Conservation (phyloP, 2,888 invertebrate species). For the Campopleginae sp. region DNA sequence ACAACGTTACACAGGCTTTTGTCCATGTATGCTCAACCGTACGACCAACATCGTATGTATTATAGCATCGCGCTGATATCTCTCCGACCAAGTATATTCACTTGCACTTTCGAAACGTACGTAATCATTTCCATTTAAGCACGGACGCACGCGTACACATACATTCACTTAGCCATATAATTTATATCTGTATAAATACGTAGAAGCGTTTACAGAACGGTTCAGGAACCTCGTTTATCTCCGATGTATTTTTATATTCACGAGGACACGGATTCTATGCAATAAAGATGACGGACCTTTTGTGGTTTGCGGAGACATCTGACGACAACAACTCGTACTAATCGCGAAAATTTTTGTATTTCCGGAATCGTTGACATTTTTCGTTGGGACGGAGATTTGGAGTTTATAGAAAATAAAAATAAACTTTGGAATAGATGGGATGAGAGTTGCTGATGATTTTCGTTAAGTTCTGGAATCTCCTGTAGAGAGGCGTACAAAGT, state of each 20-base stretch:
- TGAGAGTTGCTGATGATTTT: background rate
- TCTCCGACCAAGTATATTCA: conserved; percentile 75
- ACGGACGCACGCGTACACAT: background rate
- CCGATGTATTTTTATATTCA: background rate
- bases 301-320: background rate
- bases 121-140: conserved; percentile 24
- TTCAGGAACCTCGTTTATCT: background rate
- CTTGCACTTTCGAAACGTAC: conserved; percentile 75
- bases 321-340: background rate
- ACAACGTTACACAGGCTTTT: conserved; percentile 38
- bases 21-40: background rate
- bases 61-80: conserved; percentile 37
- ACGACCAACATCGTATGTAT: conserved; percentile 36
- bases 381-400: background rate
- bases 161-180: background rate
- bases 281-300: background rate
- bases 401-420: background rate
- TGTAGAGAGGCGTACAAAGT: conserved; percentile 29
- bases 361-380: background rate
- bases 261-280: background rate
- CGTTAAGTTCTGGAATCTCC: conserved; percentile 6
- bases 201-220: background rate
- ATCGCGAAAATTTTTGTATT: background rate
- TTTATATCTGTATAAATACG: background rate
- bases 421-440: background rate